Evolutionary conservation across 2,113 vertebrate species (phyloP), one percentile per base, ranked within the genome.

Genomic region (Psephotus haematonotus): DNA sequence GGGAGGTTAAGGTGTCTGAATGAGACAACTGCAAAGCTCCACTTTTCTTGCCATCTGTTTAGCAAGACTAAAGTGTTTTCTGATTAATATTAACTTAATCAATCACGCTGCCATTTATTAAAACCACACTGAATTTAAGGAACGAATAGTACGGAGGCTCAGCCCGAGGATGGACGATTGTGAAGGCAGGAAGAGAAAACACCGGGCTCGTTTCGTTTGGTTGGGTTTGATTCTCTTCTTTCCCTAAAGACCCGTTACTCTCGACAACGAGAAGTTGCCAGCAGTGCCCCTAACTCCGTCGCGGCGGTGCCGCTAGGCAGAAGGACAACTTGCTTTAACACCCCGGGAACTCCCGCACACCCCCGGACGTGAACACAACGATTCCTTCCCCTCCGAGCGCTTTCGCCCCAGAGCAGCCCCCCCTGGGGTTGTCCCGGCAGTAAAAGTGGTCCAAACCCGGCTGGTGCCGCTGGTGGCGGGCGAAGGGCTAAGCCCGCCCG

Each of bases 1-100:
- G 79, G 96, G 89, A 97, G 97, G 95, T 78, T 94, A 92, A 97
- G 94, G 91, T 95, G 87, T 88, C 92, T 93, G 97, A 97, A 96
- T 96, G 82, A 76, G 91, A 93, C 96, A 93, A 62, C 74, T 62
- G 72, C 92, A 81, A 64, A 93, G 90, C 96, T 44, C 60, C 96
- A 85, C 94, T 97, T 93, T 74, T 88, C 93, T 79, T 39, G 95
- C 96, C 86, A 83, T 90, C 89, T 95, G 93, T 86, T 96, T 95
- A 90, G 96, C 94, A 89, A 72, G 88, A 69, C 83, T 62, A 90
- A 96, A 96, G 71, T 78, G 97, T 94, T 96, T 97, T 94, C 95
- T 94, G 95, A 94, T 90, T 93, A 92, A 91, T 96, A 96, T 93
- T 65, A 47, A 94, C 96, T 95, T 95, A 82, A 97, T 97, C 96